A percentile compares a stretch with the other conserved stretches of the same genome.
Conservation (phyloP, 2,888 invertebrate species). For the Trilocha varians region DNA sequence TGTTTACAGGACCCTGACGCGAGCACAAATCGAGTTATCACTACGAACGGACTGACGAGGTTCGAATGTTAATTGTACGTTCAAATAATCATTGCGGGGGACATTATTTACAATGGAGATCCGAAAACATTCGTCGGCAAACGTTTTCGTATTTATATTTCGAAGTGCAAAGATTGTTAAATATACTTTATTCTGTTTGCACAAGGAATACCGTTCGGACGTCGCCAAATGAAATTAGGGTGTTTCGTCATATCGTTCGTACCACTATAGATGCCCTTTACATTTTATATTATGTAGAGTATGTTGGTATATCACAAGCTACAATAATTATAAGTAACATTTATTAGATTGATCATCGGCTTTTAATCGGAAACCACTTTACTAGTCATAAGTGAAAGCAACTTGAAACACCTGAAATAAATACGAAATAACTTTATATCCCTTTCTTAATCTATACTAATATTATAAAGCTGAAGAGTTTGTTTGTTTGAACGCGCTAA, state of each 20-base stretch:
- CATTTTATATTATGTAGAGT: too few relatives aligned
- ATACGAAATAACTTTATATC: too few relatives aligned
- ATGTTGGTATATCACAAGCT: too few relatives aligned
- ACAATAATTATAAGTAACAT: too few relatives aligned
- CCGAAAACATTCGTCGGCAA: slow-evolving; percentile 43
- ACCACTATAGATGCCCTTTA: too few relatives aligned
- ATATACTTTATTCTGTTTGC: slow-evolving; percentile 38
- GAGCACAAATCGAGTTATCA: slow-evolving; percentile 53
- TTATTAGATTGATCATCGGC: too few relatives aligned
- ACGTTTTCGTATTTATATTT: slow-evolving; percentile 37
- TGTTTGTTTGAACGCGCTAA: too few relatives aligned
- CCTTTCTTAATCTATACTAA: too few relatives aligned
- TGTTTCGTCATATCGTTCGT: slow-evolving; percentile 40
- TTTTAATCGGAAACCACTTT: too few relatives aligned
- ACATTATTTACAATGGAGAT: slow-evolving; percentile 49
- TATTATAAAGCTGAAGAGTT: too few relatives aligned
- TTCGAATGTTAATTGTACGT: slow-evolving; percentile 53
- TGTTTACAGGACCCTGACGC: slow-evolving; percentile 35
- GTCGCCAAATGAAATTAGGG: slow-evolving; percentile 39
- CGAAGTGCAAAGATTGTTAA: slow-evolving; percentile 36
- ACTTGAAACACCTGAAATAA: too few relatives aligned
- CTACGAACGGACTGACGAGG: slow-evolving; percentile 37
- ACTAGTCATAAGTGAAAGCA: too few relatives aligned
- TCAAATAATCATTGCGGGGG: slow-evolving; percentile 66
- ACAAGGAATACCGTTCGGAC: slow-evolving; percentile 37